phyloP scores from a whole-genome alignment of 2,113 vertebrate species.

The Cyanistes caeruleus region DNA sequence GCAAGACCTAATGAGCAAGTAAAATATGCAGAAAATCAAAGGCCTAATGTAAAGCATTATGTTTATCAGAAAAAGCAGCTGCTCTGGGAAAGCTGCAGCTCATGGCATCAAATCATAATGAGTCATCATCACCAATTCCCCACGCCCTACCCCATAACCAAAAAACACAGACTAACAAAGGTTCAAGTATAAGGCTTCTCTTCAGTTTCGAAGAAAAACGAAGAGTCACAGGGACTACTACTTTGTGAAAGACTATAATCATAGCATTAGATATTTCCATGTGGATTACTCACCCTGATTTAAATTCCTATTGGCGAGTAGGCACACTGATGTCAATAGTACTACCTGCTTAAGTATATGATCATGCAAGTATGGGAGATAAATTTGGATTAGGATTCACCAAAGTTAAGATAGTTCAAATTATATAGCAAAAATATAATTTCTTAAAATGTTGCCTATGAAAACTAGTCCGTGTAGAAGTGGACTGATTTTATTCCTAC shows the following conservation, averaged over 20 bases:
- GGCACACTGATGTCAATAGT: neutral
- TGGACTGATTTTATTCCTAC: neutral
- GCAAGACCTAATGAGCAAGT: conserved; percentile 6
- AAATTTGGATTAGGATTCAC: neutral
- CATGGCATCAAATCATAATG: neutral
- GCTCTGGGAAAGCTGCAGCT: conserved; percentile 20
- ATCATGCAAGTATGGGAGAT: neutral
- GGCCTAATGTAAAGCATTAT: neutral
- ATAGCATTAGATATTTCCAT: neutral
- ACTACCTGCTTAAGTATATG: neutral
- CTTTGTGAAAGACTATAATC: neutral
- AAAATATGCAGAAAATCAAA: conserved; percentile 40
- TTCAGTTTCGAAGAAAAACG: neutral
- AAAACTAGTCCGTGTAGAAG: neutral
- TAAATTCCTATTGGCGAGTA: neutral
- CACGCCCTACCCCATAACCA: neutral
- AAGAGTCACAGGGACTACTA: neutral
- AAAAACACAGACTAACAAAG: neutral
- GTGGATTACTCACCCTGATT: neutral
- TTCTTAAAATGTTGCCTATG: neutral
- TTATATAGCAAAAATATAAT: neutral
- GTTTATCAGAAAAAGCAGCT: conserved; percentile 39
- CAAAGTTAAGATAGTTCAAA: neutral
- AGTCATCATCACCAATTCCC: neutral
- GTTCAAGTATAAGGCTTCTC: neutral